A percentile compares a stretch with the other conserved stretches of the same genome.
phyloP scores from a whole-genome alignment of 1,140 invertebrate genomes.

The Polyergus mexicanus region DNA sequence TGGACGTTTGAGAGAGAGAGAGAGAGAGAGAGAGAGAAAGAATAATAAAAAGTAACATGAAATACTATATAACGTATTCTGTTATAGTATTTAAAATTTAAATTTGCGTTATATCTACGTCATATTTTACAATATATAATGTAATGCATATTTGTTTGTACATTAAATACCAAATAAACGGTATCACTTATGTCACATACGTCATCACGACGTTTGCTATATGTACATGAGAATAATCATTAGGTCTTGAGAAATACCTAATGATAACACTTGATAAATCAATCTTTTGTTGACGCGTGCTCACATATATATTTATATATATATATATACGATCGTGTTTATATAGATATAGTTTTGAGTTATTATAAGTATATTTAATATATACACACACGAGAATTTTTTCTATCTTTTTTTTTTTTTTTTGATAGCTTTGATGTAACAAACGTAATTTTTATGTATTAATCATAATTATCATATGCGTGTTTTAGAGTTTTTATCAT shows the following conservation, averaged over 20 bases:
- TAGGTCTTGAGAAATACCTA: conserved; percentile 66
- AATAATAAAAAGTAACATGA: no score
- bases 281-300: conserved; percentile 59
- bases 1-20: no score
- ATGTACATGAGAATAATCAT: conserved; percentile 56
- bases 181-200: conserved; percentile 72
- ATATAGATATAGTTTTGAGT: conserved; percentile 14
- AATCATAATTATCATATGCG: background rate
- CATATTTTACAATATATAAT: conserved; percentile 1
- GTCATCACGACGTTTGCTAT: conserved; percentile 61
- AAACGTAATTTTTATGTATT: background rate
- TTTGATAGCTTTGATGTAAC: background rate
- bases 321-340: conserved; percentile 10
- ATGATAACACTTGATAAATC: conserved; percentile 74
- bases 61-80: background rate
- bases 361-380: background rate
- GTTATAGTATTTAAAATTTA: background rate
- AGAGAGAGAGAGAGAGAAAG: no score
- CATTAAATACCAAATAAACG: conserved; percentile 2
- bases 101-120: background rate
- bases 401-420: background rate
- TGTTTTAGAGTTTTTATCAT: background rate
- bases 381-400: background rate
- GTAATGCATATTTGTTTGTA: background rate
- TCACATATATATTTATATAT: conserved; percentile 44